A percentile compares a stretch with the other conserved stretches of the same genome.
Evolutionary conservation across 2,797 vertebrate species (phyloP).

Genomic region (Scarus forsteni): DNA sequence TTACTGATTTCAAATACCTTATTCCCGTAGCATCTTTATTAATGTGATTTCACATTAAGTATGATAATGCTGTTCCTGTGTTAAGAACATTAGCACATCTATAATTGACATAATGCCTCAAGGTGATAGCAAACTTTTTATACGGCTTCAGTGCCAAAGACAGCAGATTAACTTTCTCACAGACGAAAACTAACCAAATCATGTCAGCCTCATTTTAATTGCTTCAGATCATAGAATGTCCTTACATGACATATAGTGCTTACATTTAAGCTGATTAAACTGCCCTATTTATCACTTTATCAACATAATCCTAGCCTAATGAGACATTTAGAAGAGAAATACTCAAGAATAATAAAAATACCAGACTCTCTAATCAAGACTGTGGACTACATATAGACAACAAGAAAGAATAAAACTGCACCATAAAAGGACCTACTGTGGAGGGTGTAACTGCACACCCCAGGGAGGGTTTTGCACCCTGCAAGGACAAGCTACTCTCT

Average conservation of each 20-base stretch:
- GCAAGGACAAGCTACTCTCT: constrained; percentile 50
- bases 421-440: constrained; percentile 38
- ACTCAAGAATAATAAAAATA: constrained; percentile 8
- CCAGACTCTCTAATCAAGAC: constrained; percentile 10
- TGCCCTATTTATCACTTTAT: constrained; percentile 13
- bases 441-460: constrained; percentile 33
- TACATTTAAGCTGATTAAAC: constrained; percentile 21
- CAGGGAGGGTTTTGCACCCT: constrained; percentile 43
- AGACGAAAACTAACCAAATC: constrained; percentile 15
- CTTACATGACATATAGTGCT: constrained; percentile 9
- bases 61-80: constrained; percentile 66
- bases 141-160: constrained; percentile 22
- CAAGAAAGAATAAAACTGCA: constrained; percentile 34
- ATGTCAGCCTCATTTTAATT: constrained; percentile 12
- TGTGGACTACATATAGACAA: constrained; percentile 33
- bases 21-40: constrained; percentile 44
- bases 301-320: not conserved
- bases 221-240: not conserved
- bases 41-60: constrained; percentile 57
- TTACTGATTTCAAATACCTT: constrained; percentile 22
- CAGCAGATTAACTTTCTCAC: constrained; percentile 37
- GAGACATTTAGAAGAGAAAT: constrained; percentile 8
- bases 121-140: constrained; percentile 32
- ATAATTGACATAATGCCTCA: constrained; percentile 55
- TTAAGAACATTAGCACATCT: constrained; percentile 51